Evolutionary conservation across 30 jellyfish, hydroid and myxozoan species (phyloP), one percentile per base, ranked within the genome.

Genomic region (Chrysaora quinquecirrha): DNA sequence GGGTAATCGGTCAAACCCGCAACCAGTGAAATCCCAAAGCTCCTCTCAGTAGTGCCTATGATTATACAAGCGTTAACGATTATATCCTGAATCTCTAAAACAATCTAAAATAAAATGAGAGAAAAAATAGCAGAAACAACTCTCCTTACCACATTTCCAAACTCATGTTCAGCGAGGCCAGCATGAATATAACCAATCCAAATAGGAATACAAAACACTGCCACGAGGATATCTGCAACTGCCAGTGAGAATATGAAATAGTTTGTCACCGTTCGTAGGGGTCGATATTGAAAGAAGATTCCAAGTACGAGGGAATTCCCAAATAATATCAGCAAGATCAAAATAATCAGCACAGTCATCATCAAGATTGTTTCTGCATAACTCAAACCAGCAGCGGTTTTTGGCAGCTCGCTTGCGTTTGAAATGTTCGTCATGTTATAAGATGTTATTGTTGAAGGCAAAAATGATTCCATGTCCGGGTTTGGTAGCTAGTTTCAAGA

Each of bases 221-320:
- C 95, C 29, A 84, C 95, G 16, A 84, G 79, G 1, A 84, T 71
- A 84, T 84, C 95, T 0, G 95, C 95, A 35, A 67, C 76, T 10
- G 95, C 85, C 33, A 84, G 73, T 24, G 95, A 84, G 3, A 84
- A 88, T 48, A 84, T 84, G 83, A 58, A 84, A 31, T 71, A 84
- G 31, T 84, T 84, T 12, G 95, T 84, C 12, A 84, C 95, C 0
- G 95, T 84, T 49, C 95, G 95, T 2, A 84, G 83, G 34, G 95
- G 95, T 11, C 70, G 50, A 50, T 84, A 84, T 46, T 84, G 95
- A 43, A 62, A 74, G 56, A 84, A 84, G 70, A 74, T 74, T 9
- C 87, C 95, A 28, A 84, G 83, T 0, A 84, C 95, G 69, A 84
- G 49, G 49, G 56, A 22, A 46, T 84, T 84, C 31, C 95, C 95